Evolutionary conservation across 1,140 invertebrate genomes (phyloP).

Genomic region (Pectinophora gossypiella): DNA sequence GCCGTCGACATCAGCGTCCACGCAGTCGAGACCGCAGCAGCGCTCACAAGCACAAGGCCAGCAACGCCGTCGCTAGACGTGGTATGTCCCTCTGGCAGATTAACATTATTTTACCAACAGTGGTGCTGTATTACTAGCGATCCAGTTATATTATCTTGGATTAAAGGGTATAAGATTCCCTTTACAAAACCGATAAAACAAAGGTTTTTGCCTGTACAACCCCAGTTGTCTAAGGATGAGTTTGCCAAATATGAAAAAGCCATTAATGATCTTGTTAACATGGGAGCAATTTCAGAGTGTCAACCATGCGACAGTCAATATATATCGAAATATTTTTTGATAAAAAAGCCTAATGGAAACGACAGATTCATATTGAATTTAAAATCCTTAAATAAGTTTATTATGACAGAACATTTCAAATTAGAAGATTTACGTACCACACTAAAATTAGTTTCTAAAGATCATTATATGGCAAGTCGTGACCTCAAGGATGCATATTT

Average conservation of each 20-base stretch:
- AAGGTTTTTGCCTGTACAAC: background rate
- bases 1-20: background rate
- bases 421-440: background rate
- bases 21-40: background rate
- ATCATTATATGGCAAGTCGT: background rate
- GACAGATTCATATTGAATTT: background rate
- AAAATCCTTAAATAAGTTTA: background rate
- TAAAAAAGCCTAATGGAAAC: background rate
- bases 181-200: background rate
- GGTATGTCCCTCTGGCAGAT: background rate
- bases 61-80: background rate
- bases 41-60: background rate
- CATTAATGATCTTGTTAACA: background rate
- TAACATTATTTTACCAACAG: background rate
- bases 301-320: background rate
- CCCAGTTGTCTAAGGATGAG: background rate
- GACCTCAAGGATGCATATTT: background rate
- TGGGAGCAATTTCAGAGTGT: background rate
- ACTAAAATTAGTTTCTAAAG: background rate
- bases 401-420: background rate
- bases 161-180: background rate
- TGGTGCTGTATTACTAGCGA: background rate
- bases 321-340: background rate
- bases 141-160: background rate
- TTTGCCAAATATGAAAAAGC: background rate